Percentiles rank a stretch among this genome's conserved stretches.
phyloP scores from a whole-genome alignment of 1,140 invertebrate genomes.

The Lordiphosa stackelbergi region DNA sequence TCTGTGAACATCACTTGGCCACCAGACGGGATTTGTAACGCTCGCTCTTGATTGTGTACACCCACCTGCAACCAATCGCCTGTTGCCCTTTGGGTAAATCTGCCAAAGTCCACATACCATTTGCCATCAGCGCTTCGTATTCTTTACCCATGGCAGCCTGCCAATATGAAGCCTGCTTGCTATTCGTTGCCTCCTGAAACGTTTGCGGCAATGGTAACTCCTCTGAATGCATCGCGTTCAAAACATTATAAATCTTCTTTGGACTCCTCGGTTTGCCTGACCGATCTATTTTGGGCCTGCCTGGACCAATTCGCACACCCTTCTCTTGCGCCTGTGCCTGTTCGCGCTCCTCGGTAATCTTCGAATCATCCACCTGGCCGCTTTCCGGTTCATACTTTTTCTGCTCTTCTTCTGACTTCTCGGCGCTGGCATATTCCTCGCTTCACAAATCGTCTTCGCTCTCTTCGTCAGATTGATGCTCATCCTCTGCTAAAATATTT shows the following conservation, averaged over 20 bases:
- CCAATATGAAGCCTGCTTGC: not conserved
- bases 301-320: not conserved
- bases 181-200: not conserved
- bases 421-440: too few relatives aligned
- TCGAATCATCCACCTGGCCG: too few relatives aligned
- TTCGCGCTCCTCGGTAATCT: too few relatives aligned
- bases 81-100: conserved; percentile 6
- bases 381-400: too few relatives aligned
- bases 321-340: not conserved
- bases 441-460: not conserved
- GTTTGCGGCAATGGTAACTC: not conserved
- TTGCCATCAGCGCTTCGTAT: not conserved
- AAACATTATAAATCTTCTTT: not conserved
- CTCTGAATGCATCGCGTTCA: not conserved
- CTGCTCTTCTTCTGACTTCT: too few relatives aligned
- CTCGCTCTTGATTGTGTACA: not conserved
- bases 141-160: conserved; percentile 4
- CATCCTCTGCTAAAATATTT: too few relatives aligned
- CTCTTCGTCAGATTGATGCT: not conserved
- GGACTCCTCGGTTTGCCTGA: not conserved
- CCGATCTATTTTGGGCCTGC: not conserved
- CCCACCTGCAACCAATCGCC: not conserved
- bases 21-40: too few relatives aligned
- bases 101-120: not conserved
- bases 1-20: too few relatives aligned